These are phyloP conservation scores for Cuculus canorus DNA, from an alignment of 2,797 vertebrate species.

Conservation along the genomic window DNA sequence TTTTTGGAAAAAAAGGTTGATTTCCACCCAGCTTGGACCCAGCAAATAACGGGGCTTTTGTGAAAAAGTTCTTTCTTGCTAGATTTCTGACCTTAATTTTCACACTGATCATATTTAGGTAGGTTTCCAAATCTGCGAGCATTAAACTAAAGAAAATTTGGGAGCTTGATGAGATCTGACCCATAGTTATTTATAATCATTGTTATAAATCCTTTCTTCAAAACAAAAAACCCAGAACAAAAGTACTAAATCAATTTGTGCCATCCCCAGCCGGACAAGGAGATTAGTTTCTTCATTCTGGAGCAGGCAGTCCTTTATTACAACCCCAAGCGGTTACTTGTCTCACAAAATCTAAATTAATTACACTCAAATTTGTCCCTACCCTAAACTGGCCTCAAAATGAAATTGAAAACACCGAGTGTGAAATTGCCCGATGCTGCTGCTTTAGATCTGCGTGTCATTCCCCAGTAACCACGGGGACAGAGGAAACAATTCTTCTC, in stretches of 20 bases:
- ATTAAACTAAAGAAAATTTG: not conserved
- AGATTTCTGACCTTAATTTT: not conserved
- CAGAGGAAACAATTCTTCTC: conserved; percentile 40
- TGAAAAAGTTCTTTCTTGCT: not conserved
- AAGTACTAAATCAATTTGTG: conserved; percentile 62
- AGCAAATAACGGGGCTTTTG: not conserved
- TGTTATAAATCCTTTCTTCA: not conserved
- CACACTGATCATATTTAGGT: not conserved
- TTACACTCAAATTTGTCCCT: conserved; percentile 64
- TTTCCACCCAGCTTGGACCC: not conserved
- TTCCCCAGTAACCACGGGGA: conserved; percentile 23
- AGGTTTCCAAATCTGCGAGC: not conserved
- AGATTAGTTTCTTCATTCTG: conserved; percentile 58
- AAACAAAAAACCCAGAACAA: not conserved
- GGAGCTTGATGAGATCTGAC: not conserved
- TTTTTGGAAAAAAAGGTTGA: not conserved
- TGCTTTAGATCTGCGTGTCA: not conserved
- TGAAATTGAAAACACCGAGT: conserved; percentile 46
- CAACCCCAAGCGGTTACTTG: conserved; percentile 61
- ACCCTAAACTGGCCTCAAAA: conserved; percentile 58
- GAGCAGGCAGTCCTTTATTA: conserved; percentile 59
- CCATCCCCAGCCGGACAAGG: conserved; percentile 4
- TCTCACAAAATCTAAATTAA: conserved; percentile 69
- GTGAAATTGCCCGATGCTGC: conserved; percentile 58
- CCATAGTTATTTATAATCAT: conserved; percentile 8